phyloP scores from a whole-genome alignment of 2,888 invertebrate genomes.

The Drosophila subquinaria region DNA sequence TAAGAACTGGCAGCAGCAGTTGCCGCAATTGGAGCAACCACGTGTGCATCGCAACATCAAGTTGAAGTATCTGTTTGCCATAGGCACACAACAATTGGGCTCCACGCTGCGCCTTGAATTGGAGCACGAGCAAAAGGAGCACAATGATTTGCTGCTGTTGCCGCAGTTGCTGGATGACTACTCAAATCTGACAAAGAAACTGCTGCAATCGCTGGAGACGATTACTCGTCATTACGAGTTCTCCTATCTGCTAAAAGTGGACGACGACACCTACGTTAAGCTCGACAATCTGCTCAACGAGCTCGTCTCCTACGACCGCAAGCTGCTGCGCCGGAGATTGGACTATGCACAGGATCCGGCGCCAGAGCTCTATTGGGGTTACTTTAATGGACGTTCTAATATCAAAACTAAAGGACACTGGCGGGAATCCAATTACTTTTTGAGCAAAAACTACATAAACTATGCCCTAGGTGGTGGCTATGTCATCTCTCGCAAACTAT shows the following conservation, averaged over 20 bases:
- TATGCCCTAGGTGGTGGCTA: constrained; percentile 98
- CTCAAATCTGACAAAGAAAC: constrained; percentile 91
- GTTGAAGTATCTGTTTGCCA: constrained; percentile 89
- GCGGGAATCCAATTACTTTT: constrained; percentile 94
- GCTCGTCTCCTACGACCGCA: constrained; percentile 87
- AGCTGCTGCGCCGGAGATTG: constrained; percentile 83
- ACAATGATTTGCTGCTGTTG: constrained; percentile 92
- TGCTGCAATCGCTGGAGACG: constrained; percentile 89
- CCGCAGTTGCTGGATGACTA: constrained; percentile 92
- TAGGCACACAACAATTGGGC: constrained; percentile 88
- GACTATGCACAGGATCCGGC: constrained; percentile 77
- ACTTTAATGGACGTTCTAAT: constrained; percentile 94
- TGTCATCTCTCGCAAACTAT: constrained; percentile 92
- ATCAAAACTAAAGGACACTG: constrained; percentile 94
- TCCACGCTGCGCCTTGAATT: constrained; percentile 87
- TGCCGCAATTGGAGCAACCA: constrained; percentile 51
- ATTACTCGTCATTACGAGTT: constrained; percentile 86
- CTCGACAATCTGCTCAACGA: constrained; percentile 91
- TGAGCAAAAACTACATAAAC: constrained; percentile 96
- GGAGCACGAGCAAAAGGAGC: constrained; percentile 87
- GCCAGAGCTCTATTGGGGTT: constrained; percentile 96
- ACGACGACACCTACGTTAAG: constrained; percentile 97
- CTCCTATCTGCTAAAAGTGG: constrained; percentile 94
- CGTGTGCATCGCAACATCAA: constrained; percentile 76
- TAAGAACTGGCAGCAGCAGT: constrained; percentile 76